A percentile compares a stretch with the other conserved stretches of the same genome.
Conservation (phyloP, 1,140 invertebrate species). For the Dendrolimus kikuchii region DNA sequence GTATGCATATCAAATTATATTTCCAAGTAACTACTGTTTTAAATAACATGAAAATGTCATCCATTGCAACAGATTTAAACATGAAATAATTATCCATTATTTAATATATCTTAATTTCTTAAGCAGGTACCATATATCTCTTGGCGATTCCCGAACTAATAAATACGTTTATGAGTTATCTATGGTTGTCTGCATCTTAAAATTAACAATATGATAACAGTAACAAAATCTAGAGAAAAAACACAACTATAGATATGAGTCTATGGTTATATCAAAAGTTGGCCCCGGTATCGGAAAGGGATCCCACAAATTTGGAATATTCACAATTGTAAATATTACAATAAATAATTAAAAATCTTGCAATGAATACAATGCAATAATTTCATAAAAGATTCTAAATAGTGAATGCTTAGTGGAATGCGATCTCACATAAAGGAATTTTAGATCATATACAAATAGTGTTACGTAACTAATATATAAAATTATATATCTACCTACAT, state of each 20-base stretch:
- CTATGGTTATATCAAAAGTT: conserved; percentile 51
- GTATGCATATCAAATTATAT: conserved; percentile 51
- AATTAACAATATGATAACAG: conserved; percentile 10
- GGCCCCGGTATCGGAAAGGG: conserved; percentile 62
- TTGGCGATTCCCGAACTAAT: background rate
- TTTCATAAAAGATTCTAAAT: conserved; percentile 40
- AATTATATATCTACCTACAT: conserved; percentile 23
- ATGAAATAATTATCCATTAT: conserved; percentile 26
- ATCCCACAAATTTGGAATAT: conserved; percentile 55
- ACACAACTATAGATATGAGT: conserved; percentile 16
- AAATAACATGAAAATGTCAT: conserved; percentile 26
- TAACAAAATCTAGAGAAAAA: conserved; percentile 14
- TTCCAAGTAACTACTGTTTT: conserved; percentile 38
- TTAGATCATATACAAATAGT: background rate
- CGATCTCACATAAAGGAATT: conserved; percentile 12
- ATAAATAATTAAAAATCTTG: conserved; percentile 40
- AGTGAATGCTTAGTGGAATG: conserved; percentile 53
- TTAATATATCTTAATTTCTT: conserved; percentile 30
- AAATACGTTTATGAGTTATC: too few relatives aligned
- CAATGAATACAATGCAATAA: conserved; percentile 45
- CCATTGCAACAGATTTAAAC: conserved; percentile 23
- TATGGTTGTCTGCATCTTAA: background rate
- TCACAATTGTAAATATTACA: conserved; percentile 38
- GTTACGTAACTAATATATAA: conserved; percentile 1
- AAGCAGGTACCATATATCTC: conserved; percentile 42